phyloP scores from a whole-genome alignment of 1,140 invertebrate species.

The Meloidogyne floridensis region DNA sequence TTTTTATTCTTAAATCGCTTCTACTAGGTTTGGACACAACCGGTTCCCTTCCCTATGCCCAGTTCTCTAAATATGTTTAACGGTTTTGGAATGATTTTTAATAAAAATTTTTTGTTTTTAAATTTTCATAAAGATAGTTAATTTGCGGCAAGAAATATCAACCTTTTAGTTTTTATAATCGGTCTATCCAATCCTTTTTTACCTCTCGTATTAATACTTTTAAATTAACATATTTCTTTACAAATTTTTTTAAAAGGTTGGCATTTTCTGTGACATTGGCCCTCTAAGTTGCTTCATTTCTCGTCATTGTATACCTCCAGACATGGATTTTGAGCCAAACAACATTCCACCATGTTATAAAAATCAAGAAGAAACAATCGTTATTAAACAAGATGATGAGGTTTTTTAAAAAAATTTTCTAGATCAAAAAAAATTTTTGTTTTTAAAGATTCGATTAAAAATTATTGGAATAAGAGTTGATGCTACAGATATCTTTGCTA shows the following conservation, averaged over 20 bases:
- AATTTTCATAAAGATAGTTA: too few relatives aligned
- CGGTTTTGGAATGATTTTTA: too few relatives aligned
- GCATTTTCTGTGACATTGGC: slow-evolving; percentile 96
- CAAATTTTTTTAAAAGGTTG: slow-evolving; percentile 73
- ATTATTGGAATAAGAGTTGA: slow-evolving; percentile 97
- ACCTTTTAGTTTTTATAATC: too few relatives aligned
- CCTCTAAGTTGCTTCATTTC: slow-evolving; percentile 99
- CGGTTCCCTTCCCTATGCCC: too few relatives aligned
- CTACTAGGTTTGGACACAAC: too few relatives aligned
- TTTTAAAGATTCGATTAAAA: slow-evolving; percentile 78
- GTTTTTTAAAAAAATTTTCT: neutral
- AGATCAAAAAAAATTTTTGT: neutral
- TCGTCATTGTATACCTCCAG: slow-evolving; percentile 95
- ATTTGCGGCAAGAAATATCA: too few relatives aligned
- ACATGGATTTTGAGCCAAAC: slow-evolving; percentile 99
- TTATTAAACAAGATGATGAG: slow-evolving; percentile 96
- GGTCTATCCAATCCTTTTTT: too few relatives aligned
- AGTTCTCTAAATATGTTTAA: too few relatives aligned
- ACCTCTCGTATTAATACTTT: neutral
- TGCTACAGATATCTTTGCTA: slow-evolving; percentile 85
- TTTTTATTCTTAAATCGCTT: too few relatives aligned
- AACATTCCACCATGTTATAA: slow-evolving; percentile 96
- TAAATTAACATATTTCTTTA: neutral
- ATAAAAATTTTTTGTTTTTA: too few relatives aligned
- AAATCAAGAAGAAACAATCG: slow-evolving; percentile 91